Evolutionary conservation across 2,888 invertebrate genomes (phyloP), one percentile per base, ranked within the genome.

Genomic region (Syrphus vitripennis): DNA sequence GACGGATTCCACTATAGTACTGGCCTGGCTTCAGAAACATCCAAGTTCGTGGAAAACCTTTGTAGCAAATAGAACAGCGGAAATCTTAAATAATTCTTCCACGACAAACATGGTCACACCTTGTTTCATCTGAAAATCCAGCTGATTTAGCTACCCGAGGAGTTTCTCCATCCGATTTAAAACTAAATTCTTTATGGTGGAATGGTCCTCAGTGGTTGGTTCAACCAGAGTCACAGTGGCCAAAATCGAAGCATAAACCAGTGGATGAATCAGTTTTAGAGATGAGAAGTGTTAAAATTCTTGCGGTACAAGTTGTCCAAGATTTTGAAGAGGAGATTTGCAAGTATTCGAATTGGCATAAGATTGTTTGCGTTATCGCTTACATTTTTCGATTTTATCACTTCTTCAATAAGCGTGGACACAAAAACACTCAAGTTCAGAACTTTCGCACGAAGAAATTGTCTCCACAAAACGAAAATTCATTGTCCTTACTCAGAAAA

Each of bases 121-220:
- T n/a, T 4, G 21, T 29, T 26, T 42, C 57, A 16, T 9, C 55
- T 12, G 55, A 57, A 40, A 70, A 70, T 12, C 70, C 55, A 12
- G 45, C 71, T 45, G 71, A 71, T 45, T n/a, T 57, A 12, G 71
- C 19, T 1, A 40, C 57, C 6, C 16, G 57, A 29, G 42, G 71
- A 14, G 2, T 45, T 14, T 57, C 59, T 12, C 57, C 71, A 2
- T 45, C 19, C 6, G 59, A 71, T 29, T 40, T 59, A 9, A 29
- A 55, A 24, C 12, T 12, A 26, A 57, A 45, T 40, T n/a, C 37
- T 2, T 40, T 59, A 29, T 57, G 71, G 45, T 57, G 71, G 59
- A 19, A 57, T 34, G 71, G 71, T 14, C 70, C 55, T 3, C 16
- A 14, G 6, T 55, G 53, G 53, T 55, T 55, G 29, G n/a, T 26